Percentiles rank a stretch among this genome's conserved stretches.
These are phyloP conservation scores for Poeciliopsis retropinna DNA, from an alignment of 2,113 vertebrate species.

Conservation along the genomic window DNA sequence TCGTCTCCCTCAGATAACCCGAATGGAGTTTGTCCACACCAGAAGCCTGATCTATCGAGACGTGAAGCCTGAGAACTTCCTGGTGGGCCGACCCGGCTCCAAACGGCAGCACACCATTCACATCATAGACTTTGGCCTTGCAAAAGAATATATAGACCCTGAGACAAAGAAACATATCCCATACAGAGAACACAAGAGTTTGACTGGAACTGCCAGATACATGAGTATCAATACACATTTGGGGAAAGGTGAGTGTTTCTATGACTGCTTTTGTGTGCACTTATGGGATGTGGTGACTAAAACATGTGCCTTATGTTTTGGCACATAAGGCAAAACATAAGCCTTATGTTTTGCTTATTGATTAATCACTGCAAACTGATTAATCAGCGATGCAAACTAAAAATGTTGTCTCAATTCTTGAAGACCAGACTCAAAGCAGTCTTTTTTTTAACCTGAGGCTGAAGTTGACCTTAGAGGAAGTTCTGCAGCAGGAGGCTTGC, in stretches of 20 bases:
- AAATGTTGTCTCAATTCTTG: too few species aligned
- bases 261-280: too few species aligned
- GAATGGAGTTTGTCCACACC: conserved; percentile 98
- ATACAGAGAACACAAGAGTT: conserved; percentile 98
- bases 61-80: conserved; percentile 97
- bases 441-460: too few species aligned
- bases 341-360: too few species aligned
- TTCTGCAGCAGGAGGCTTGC: too few species aligned
- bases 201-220: conserved; percentile 96
- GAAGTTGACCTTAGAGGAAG: too few species aligned
- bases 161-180: conserved; percentile 99
- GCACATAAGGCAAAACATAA: too few species aligned
- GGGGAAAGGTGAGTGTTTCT: conserved; percentile 85
- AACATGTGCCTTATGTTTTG: too few species aligned
- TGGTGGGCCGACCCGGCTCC: conserved; percentile 94
- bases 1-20: conserved; percentile 84
- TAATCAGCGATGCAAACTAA: too few species aligned
- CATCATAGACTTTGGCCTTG: conserved; percentile 98
- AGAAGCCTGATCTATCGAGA: conserved; percentile 98
- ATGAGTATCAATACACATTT: conserved; percentile 99
- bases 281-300: too few species aligned
- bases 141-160: conserved; percentile 98
- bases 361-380: too few species aligned
- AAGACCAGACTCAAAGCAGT: too few species aligned
- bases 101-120: conserved; percentile 96